Conservation (phyloP, 2,888 invertebrate genomes). For the Rhagonycha lutea region DNA sequence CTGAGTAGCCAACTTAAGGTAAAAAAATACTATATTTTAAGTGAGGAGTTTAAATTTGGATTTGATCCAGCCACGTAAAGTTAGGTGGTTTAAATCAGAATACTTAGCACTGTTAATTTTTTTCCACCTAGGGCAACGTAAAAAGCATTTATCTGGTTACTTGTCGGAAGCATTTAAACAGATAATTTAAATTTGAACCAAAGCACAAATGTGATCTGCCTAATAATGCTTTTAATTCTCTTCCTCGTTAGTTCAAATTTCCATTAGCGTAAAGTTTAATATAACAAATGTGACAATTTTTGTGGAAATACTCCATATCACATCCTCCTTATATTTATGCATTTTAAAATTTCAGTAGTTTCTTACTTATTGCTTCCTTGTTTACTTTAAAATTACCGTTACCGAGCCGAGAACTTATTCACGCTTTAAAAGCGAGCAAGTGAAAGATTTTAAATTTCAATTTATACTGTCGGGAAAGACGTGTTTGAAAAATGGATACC, state of each 20-base stretch:
- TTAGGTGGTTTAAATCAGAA: no score
- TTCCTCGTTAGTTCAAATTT: neutral
- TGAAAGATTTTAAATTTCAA: slow-evolving; percentile 15
- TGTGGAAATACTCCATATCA: neutral
- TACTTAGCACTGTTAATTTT: no score
- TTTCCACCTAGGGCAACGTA: no score
- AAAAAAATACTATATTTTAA: no score
- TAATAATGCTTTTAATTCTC: neutral
- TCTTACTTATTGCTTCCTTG: neutral
- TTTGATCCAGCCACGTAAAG: no score
- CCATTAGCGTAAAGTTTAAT: neutral
- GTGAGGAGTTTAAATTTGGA: no score
- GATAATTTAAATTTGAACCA: neutral
- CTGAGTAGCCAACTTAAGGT: no score
- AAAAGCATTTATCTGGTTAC: no score
- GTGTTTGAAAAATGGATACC: slow-evolving; percentile 10
- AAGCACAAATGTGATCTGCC: neutral
- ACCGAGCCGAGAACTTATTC: neutral
- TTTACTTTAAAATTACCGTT: slow-evolving; percentile 1
- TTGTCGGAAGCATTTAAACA: neutral
- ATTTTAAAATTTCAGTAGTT: neutral
- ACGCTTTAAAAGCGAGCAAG: neutral
- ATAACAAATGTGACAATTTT: neutral
- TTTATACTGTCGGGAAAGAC: slow-evolving; percentile 5
- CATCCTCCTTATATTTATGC: neutral